Evolutionary conservation across 2,113 vertebrate genomes (phyloP).

Genomic region (Pluvialis apricaria): DNA sequence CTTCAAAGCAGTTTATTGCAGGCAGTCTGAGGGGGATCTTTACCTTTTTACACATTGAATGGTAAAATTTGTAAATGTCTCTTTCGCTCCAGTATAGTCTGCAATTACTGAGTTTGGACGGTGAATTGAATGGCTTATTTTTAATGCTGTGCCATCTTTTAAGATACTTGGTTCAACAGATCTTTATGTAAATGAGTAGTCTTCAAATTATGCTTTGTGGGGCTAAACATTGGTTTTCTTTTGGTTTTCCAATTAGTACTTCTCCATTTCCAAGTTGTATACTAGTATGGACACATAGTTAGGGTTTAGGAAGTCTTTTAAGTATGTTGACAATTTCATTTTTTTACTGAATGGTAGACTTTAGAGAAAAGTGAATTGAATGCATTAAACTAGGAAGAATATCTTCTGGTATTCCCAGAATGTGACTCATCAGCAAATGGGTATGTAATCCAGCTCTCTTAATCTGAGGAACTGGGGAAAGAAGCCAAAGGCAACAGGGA

Average conservation of each 20-base stretch:
- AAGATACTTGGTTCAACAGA: not conserved
- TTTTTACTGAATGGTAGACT: not conserved
- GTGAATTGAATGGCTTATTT: not conserved
- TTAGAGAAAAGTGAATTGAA: not conserved
- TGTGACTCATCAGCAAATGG: slow-evolving; percentile 4
- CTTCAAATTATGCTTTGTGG: not conserved
- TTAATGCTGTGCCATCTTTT: not conserved
- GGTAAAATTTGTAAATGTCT: not conserved
- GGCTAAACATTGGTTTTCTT: not conserved
- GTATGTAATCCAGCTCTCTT: not conserved
- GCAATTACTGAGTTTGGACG: not conserved
- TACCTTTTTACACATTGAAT: not conserved
- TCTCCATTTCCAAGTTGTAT: not conserved
- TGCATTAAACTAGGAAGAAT: not conserved
- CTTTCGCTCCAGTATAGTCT: not conserved
- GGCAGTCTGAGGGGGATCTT: not conserved
- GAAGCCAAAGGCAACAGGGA: not conserved
- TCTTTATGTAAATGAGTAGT: not conserved
- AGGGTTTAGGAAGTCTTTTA: not conserved
- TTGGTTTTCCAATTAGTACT: not conserved
- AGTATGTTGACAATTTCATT: not conserved
- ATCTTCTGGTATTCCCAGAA: slow-evolving; percentile 39
- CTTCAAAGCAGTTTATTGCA: not conserved
- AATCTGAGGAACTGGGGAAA: not conserved
- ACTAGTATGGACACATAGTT: not conserved